These are phyloP conservation scores for Drosophila mauritiana DNA, from an alignment of 1,140 invertebrate genomes.

Conservation along the genomic window DNA sequence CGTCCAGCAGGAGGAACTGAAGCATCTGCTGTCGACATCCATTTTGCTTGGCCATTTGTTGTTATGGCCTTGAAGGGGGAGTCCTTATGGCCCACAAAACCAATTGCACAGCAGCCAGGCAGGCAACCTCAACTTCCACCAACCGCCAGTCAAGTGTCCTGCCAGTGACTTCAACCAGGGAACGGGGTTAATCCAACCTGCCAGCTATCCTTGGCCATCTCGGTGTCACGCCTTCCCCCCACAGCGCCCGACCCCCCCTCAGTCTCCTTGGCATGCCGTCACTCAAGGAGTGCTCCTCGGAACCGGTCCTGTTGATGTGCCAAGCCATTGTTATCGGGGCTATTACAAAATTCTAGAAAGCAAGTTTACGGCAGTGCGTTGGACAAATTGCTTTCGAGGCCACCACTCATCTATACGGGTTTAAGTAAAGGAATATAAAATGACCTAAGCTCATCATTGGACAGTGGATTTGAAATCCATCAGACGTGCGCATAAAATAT, in stretches of 20 bases:
- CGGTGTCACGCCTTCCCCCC: slow-evolving; percentile 12
- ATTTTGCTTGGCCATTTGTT: slow-evolving; percentile 61
- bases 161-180: slow-evolving; percentile 33
- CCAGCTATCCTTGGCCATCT: slow-evolving; percentile 38
- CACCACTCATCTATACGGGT: slow-evolving; percentile 12
- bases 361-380: slow-evolving; percentile 40
- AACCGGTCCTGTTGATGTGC: slow-evolving; percentile 37
- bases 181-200: slow-evolving; percentile 50
- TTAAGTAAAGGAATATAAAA: slow-evolving; percentile 4
- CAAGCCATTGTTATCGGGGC: slow-evolving; percentile 58
- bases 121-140: slow-evolving; percentile 36
- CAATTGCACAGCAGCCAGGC: slow-evolving; percentile 20
- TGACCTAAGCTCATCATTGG: slow-evolving; percentile 10
- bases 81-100: slow-evolving; percentile 12
- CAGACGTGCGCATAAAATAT: too few species aligned
- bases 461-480: neutral
- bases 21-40: slow-evolving; percentile 58
- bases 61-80: slow-evolving; percentile 35
- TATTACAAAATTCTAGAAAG: slow-evolving; percentile 66
- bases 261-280: slow-evolving; percentile 20
- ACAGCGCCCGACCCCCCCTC: neutral
- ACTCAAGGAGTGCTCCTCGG: slow-evolving; percentile 28
- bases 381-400: slow-evolving; percentile 62
- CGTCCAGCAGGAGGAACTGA: slow-evolving; percentile 27
- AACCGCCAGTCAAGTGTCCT: slow-evolving; percentile 51